Conservation (phyloP, 1,140 invertebrate species). For the Notospermus geniculatus region DNA sequence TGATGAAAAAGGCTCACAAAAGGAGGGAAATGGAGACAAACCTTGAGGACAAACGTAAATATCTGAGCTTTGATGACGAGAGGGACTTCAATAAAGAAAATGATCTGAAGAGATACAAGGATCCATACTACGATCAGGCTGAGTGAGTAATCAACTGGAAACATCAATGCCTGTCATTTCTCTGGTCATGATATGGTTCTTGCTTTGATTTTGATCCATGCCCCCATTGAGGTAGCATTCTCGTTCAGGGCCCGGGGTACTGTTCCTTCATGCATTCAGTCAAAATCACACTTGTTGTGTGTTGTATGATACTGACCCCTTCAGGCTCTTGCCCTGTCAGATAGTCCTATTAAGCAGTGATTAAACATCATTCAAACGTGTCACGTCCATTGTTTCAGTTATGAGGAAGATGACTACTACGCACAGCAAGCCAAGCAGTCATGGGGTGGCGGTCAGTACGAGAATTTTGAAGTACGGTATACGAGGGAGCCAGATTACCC, state of each 20-base stretch:
- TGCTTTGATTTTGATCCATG: too few species aligned
- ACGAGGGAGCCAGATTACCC: conserved; percentile 36
- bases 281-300: too few species aligned
- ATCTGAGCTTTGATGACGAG: conserved; percentile 70
- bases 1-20: conserved; percentile 84
- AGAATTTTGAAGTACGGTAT: conserved; percentile 59
- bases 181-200: too few species aligned
- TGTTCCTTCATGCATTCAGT: too few species aligned
- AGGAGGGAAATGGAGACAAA: conserved; percentile 93
- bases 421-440: conserved; percentile 33
- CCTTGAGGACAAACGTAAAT: conserved; percentile 95
- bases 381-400: conserved; percentile 4
- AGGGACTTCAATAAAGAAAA: conserved; percentile 84
- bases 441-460: conserved; percentile 49
- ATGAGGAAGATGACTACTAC: conserved; percentile 49
- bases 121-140: conserved; percentile 40
- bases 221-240: too few species aligned
- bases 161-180: too few species aligned
- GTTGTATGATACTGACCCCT: too few species aligned
- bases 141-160: conserved; percentile 24
- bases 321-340: too few species aligned
- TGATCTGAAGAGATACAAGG: conserved; percentile 63
- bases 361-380: too few species aligned
- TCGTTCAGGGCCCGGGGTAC: too few species aligned
- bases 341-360: too few species aligned